phyloP scores from a whole-genome alignment of 1,140 invertebrate genomes.

The Drosophila neocordata region DNA sequence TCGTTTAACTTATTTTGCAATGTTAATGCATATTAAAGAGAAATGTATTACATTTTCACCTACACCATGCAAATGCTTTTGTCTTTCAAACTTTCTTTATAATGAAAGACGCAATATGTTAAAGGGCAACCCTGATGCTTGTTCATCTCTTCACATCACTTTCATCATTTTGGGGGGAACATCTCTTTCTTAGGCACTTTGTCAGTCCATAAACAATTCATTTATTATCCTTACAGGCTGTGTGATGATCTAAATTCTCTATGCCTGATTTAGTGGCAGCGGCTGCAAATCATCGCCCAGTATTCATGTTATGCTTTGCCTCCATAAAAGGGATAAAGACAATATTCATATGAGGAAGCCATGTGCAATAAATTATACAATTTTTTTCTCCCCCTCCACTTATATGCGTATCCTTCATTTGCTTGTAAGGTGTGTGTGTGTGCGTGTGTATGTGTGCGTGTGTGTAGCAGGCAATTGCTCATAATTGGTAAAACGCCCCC shows the following conservation, averaged over 20 bases:
- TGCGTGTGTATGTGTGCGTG: slow-evolving; percentile 1
- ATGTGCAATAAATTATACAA: slow-evolving; percentile 81
- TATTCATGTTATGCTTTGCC: background rate
- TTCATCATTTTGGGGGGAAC: background rate
- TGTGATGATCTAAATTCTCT: slow-evolving; percentile 72
- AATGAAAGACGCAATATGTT: slow-evolving; percentile 35
- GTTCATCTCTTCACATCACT: too few species aligned
- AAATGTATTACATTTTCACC: background rate
- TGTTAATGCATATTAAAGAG: too few species aligned
- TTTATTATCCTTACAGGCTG: slow-evolving; percentile 73
- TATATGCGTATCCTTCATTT: slow-evolving; percentile 6
- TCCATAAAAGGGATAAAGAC: slow-evolving; percentile 66
- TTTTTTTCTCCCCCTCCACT: background rate
- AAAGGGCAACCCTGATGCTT: background rate
- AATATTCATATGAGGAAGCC: slow-evolving; percentile 51
- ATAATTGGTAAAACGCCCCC: slow-evolving; percentile 67
- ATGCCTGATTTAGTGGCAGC: slow-evolving; percentile 81
- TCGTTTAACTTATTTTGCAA: too few species aligned
- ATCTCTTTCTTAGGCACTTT: slow-evolving; percentile 41
- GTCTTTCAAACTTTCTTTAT: background rate
- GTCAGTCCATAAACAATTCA: slow-evolving; percentile 77
- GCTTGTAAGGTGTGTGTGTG: slow-evolving; percentile 15
- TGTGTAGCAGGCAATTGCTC: slow-evolving; percentile 54
- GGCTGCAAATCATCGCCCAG: slow-evolving; percentile 80
- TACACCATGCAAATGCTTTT: background rate